Evolutionary conservation across 2,797 vertebrate genomes (phyloP).

Genomic region (Tenualosa ilisha): DNA sequence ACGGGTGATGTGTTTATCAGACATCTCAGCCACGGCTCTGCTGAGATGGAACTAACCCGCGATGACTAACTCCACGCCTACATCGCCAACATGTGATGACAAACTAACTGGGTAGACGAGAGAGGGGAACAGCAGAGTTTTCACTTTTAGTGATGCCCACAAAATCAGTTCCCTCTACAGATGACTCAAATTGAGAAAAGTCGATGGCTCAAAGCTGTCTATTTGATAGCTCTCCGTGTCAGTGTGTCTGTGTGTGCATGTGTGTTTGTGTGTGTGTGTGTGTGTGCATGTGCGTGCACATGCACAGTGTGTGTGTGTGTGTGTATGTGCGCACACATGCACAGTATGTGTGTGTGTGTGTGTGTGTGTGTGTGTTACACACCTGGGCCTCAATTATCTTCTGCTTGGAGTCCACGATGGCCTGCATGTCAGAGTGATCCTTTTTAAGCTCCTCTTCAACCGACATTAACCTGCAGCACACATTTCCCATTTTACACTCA

Average conservation of each 20-base stretch:
- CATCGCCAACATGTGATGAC: neutral
- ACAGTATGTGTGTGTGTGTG: neutral
- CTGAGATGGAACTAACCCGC: neutral
- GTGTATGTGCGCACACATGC: neutral
- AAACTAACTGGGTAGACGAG: neutral
- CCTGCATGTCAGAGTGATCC: constrained; percentile 95
- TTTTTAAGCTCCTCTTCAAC: constrained; percentile 95
- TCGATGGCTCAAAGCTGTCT: neutral
- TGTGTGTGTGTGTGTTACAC: constrained; percentile 35
- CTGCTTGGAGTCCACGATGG: constrained; percentile 95
- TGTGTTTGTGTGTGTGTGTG: neutral
- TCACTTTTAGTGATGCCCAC: neutral
- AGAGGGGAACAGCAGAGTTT: neutral
- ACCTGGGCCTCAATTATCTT: constrained; percentile 97
- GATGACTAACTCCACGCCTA: neutral
- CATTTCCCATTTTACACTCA: neutral
- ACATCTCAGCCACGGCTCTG: neutral
- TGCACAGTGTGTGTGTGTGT: neutral
- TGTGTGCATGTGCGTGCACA: neutral
- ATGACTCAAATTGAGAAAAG: neutral
- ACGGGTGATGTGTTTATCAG: neutral
- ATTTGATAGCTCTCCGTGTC: neutral
- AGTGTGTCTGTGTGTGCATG: neutral
- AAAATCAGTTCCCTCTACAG: neutral
- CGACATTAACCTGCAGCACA: constrained; percentile 85